Evolutionary conservation across 2,797 vertebrate genomes (phyloP).

Genomic region (Tachyglossus aculeatus): DNA sequence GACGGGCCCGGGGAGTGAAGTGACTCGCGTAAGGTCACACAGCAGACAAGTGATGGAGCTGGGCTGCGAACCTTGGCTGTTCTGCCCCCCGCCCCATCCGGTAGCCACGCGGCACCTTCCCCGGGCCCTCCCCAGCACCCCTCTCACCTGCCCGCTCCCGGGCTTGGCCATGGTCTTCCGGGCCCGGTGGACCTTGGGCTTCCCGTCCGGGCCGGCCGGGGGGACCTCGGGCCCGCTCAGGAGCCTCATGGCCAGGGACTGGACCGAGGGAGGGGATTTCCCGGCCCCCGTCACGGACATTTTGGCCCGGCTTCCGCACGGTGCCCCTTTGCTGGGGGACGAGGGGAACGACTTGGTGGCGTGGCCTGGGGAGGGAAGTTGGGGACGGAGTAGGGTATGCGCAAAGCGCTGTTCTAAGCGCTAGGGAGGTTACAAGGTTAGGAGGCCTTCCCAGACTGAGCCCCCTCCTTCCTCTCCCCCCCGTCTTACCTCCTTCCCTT

Average conservation of each 20-base stretch:
- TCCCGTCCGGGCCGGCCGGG: constrained; percentile 66
- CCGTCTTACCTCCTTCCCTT: no score
- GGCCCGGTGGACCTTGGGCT: constrained; percentile 86
- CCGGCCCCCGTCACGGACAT: constrained; percentile 88
- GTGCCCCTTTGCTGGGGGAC: constrained; percentile 59
- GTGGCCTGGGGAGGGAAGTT: constrained; percentile 71
- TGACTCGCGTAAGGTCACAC: no score
- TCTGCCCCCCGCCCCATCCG: no score
- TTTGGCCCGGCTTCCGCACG: constrained; percentile 81
- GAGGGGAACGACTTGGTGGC: constrained; percentile 81
- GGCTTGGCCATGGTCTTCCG: constrained; percentile 91
- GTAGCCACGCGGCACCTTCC: no score
- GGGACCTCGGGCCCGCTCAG: constrained; percentile 67
- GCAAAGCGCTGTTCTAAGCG: no score
- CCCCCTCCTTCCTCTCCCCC: no score
- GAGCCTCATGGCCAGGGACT: constrained; percentile 74
- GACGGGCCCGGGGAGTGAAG: no score
- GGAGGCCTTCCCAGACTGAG: no score
- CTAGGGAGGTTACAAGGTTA: no score
- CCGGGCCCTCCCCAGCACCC: no score
- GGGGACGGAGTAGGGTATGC: background rate
- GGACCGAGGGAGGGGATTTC: constrained; percentile 68
- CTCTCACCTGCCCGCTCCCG: constrained; percentile 78
- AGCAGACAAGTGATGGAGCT: no score
- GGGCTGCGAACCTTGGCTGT: no score